phyloP scores from a whole-genome alignment of 2,888 invertebrate genomes.

The Parascotia fuliginaria region DNA sequence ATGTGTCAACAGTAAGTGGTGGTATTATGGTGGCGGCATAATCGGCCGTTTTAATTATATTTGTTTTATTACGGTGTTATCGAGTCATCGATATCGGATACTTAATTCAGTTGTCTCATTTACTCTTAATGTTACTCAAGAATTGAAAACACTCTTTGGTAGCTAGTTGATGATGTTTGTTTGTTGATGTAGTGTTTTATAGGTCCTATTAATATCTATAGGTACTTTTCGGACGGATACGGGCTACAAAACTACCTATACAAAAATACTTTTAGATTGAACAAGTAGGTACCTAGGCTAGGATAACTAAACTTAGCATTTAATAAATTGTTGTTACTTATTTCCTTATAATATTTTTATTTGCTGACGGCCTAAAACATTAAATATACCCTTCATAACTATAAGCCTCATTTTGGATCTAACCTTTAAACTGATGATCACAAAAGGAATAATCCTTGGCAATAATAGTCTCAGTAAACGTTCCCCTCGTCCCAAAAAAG shows the following conservation, averaged over 20 bases:
- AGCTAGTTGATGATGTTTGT: too few relatives aligned
- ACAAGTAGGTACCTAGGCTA: too few relatives aligned
- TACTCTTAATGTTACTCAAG: constrained; percentile 33
- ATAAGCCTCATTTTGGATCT: constrained; percentile 51
- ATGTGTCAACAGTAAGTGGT: constrained; percentile 35
- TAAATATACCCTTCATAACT: constrained; percentile 45
- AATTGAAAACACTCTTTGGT: too few relatives aligned
- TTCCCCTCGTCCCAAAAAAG: constrained; percentile 65
- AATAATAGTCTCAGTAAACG: constrained; percentile 83
- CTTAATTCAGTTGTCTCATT: constrained; percentile 29
- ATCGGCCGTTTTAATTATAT: not conserved
- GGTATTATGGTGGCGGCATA: not conserved
- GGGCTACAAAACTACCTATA: too few relatives aligned
- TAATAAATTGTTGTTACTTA: not conserved
- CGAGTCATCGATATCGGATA: constrained; percentile 35
- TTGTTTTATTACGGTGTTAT: constrained; percentile 37
- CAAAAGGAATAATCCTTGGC: constrained; percentile 76
- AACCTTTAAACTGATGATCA: constrained; percentile 66
- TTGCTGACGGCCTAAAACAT: constrained; percentile 51
- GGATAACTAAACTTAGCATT: too few relatives aligned
- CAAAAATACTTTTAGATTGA: too few relatives aligned
- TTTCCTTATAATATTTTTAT: too few relatives aligned
- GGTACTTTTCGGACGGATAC: too few relatives aligned
- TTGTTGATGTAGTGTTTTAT: too few relatives aligned
- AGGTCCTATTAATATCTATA: constrained; percentile 53